Evolutionary conservation across 2,113 vertebrate genomes (phyloP).

Genomic region (Rhinoderma darwinii): DNA sequence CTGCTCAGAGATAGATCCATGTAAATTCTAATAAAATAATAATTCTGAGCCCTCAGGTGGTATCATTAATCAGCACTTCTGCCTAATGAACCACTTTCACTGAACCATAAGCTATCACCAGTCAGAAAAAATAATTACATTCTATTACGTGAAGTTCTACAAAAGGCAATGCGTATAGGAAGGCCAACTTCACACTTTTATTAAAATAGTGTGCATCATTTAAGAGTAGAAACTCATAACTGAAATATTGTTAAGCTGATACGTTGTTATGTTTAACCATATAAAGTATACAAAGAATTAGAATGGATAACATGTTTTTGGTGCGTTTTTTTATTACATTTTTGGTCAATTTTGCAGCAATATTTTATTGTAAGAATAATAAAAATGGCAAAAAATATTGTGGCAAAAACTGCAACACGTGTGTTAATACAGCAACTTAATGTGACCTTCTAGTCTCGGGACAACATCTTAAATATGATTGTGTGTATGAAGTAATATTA

Average conservation of each 20-base stretch:
- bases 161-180: not conserved
- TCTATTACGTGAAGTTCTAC: not conserved
- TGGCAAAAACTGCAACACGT: no score
- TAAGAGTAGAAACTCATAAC: not conserved
- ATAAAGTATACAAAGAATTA: not conserved
- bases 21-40: constrained; percentile 9
- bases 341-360: no score
- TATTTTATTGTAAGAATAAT: no score
- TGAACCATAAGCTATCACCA: not conserved
- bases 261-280: not conserved
- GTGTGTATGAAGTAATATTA: no score
- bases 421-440: no score
- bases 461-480: no score
- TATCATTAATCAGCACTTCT: constrained; percentile 2
- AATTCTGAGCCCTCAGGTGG: not conserved
- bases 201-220: not conserved
- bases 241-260: no score
- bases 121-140: not conserved
- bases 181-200: not conserved
- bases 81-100: not conserved
- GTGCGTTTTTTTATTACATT: no score
- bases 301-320: not conserved
- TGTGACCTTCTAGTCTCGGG: no score
- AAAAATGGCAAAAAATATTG: no score
- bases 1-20: not conserved